A percentile compares a stretch with the other conserved stretches of the same genome.
These are phyloP conservation scores for Phyllotreta cruciferae DNA, from an alignment of 2,888 invertebrate genomes.

Conservation along the genomic window DNA sequence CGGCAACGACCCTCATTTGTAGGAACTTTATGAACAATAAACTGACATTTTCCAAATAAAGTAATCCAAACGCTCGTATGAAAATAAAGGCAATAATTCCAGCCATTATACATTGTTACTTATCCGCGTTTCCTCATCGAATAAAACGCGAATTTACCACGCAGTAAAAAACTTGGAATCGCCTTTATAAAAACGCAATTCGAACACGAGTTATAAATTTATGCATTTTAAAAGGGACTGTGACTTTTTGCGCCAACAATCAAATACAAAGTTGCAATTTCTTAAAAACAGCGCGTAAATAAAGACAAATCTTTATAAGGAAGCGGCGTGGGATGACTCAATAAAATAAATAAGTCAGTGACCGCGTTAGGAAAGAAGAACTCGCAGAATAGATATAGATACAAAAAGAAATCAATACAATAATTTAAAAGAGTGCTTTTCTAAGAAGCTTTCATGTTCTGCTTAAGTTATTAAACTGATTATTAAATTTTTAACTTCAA, in stretches of 20 bases:
- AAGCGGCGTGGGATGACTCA: too few relatives aligned
- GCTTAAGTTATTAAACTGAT: too few relatives aligned
- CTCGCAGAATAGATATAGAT: too few relatives aligned
- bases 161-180: constrained; percentile 5
- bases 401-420: too few relatives aligned
- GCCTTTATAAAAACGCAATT: constrained; percentile 10
- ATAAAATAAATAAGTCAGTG: too few relatives aligned
- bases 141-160: constrained; percentile 9
- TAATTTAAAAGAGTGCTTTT: too few relatives aligned
- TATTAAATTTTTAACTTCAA: too few relatives aligned
- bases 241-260: neutral
- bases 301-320: too few relatives aligned
- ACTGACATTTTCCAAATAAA: constrained; percentile 5
- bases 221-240: neutral
- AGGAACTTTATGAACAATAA: constrained; percentile 14
- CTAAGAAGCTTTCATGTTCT: too few relatives aligned
- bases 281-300: constrained; percentile 8
- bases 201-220: constrained; percentile 2
- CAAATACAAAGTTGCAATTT: constrained; percentile 15
- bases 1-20: constrained; percentile 7
- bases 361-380: too few relatives aligned
- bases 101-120: constrained; percentile 5
- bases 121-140: constrained; percentile 5
- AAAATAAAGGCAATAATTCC: constrained; percentile 8
- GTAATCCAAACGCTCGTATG: neutral